A percentile compares a stretch with the other conserved stretches of the same genome.
Evolutionary conservation across 2,888 invertebrate species (phyloP).

Genomic region (Pheosia gnoma): DNA sequence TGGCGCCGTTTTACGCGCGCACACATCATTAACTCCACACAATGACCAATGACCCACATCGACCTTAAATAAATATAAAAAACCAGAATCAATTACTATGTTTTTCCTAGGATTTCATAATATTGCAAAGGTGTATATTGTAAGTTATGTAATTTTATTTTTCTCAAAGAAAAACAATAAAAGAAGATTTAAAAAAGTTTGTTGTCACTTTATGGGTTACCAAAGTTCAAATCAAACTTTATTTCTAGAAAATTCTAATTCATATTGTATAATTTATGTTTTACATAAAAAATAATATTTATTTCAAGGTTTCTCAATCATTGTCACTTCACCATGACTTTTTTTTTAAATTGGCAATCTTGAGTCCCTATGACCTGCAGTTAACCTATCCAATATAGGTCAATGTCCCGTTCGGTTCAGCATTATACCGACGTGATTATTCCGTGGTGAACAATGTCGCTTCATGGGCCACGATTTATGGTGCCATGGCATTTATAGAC

Average conservation of each 20-base stretch:
- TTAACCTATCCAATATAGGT: constrained; percentile 67
- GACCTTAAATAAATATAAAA: constrained; percentile 31
- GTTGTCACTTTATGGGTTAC: too few relatives aligned
- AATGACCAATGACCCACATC: constrained; percentile 41
- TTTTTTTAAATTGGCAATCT: too few relatives aligned
- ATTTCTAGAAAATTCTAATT: too few relatives aligned
- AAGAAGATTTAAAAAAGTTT: too few relatives aligned
- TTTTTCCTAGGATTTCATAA: background rate
- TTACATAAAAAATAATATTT: too few relatives aligned
- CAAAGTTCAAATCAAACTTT: too few relatives aligned
- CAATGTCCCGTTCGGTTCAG: constrained; percentile 63
- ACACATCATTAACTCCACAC: constrained; percentile 38
- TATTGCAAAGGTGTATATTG: too few relatives aligned
- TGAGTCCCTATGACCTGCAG: constrained; percentile 20
- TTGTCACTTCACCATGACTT: too few relatives aligned
- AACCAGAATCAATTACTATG: constrained; percentile 9
- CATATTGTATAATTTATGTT: too few relatives aligned
- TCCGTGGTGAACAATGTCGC: constrained; percentile 56
- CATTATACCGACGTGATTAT: constrained; percentile 39
- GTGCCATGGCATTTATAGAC: constrained; percentile 73
- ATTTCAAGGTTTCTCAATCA: too few relatives aligned
- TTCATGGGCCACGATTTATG: constrained; percentile 70
- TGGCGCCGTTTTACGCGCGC: constrained; percentile 38
- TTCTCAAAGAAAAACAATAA: too few relatives aligned
- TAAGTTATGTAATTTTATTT: too few relatives aligned